Percentiles rank a stretch among this genome's conserved stretches.
phyloP scores from a whole-genome alignment of 2,113 vertebrate species.

The Gopherus evgoodei region DNA sequence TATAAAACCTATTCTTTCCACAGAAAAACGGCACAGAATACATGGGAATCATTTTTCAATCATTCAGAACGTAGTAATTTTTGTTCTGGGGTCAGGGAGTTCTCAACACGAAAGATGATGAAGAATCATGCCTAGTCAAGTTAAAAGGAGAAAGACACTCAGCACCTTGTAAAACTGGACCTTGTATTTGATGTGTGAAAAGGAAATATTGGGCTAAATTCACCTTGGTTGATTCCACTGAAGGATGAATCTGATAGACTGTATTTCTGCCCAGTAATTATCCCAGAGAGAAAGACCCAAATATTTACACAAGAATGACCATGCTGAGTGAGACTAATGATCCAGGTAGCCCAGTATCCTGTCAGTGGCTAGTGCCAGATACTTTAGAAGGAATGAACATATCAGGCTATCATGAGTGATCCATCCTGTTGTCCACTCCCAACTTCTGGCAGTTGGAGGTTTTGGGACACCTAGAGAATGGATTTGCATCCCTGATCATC shows the following conservation, averaged over 20 bases:
- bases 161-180: neutral
- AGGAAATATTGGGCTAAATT: neutral
- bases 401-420: neutral
- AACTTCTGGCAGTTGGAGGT: neutral
- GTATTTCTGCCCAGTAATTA: neutral
- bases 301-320: neutral
- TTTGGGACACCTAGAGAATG: neutral
- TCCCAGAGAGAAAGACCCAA: neutral
- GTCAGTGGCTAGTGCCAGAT: neutral
- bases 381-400: neutral
- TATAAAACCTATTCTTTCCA: neutral
- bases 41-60: neutral
- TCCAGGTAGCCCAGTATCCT: neutral
- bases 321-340: neutral
- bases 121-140: neutral
- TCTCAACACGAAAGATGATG: neutral
- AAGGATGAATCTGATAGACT: neutral
- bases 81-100: neutral
- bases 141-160: neutral
- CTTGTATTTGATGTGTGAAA: neutral
- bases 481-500: neutral
- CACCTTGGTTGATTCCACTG: neutral
- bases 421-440: neutral
- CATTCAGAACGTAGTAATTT: neutral
- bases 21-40: neutral